Base-by-base conservation (phyloP, 1,140 invertebrate genomes). In the Amphibalanus amphitrite region DNA sequence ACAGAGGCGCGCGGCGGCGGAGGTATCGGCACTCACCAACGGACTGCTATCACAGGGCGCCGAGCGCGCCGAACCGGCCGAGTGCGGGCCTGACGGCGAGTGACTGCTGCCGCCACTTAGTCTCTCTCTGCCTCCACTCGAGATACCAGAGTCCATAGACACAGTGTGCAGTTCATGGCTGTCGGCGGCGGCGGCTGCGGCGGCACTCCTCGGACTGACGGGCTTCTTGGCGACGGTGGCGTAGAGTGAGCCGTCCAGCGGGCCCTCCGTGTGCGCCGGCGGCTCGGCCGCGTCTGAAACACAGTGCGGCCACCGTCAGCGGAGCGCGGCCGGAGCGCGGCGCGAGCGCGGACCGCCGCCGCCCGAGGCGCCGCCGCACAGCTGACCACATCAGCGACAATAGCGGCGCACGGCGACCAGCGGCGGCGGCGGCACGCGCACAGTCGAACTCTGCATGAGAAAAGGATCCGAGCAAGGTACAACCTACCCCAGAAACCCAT, bases 221-320 rank as follows among this genome's bases (percentile, higher is more conserved):
- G 30, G 75, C 75, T 77, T 77, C 79, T 87, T 87, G 69, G 86
- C 84, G 73, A 92, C 88, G 17, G 87, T 89, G 69, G 91, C 91
- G 84, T 94, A 93, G 74, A 93, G 86, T 78, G 90, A 92, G 73
- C 91, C 91, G 86, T 94, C 91, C 75, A 92, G 83, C 29, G 91
- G 90, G 64, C 90, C 90, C 77, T 88, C 87, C 25, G 88, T 90
- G 79, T 92, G 81, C 69, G 75, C 73, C 70, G 28, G 65, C 65
- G 1, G 65, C 65, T 26, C 65, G 1, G 65, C 65, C 3, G 28
- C 65, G 65, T 67, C 65, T 67, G 65, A 67, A 67, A 67, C 65
- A 65, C 4, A 38, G 33, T 4, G 15, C 33, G 33, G 33, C 33
- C 33, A 15, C 33, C 33, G 64, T 69, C 68, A 26, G 85, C 80